Conservation (phyloP, 1,140 invertebrate genomes). For the Lerema accius region DNA sequence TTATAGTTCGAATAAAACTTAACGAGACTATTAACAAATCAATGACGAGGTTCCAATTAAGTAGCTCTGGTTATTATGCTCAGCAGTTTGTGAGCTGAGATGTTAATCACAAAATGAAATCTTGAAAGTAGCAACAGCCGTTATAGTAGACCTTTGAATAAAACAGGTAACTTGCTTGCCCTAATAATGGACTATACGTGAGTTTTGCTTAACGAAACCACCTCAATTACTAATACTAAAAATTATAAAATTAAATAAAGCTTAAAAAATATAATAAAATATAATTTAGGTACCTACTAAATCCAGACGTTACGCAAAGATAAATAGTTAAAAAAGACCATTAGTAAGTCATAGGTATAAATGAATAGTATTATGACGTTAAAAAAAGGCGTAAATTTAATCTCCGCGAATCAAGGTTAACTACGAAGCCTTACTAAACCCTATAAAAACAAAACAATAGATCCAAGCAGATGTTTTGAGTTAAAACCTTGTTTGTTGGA, state of each 20-base stretch:
- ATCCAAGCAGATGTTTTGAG: slow-evolving; percentile 44
- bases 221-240: too few relatives aligned
- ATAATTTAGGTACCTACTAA: too few relatives aligned
- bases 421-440: slow-evolving; percentile 55
- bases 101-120: slow-evolving; percentile 75
- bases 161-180: neutral
- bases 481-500: slow-evolving; percentile 35
- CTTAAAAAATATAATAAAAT: too few relatives aligned
- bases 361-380: too few relatives aligned
- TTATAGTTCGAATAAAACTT: slow-evolving; percentile 68
- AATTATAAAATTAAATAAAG: too few relatives aligned
- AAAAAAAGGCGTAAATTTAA: slow-evolving; percentile 4
- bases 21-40: slow-evolving; percentile 76
- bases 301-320: too few relatives aligned
- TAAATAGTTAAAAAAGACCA: too few relatives aligned
- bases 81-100: slow-evolving; percentile 54
- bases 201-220: too few relatives aligned
- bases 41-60: slow-evolving; percentile 74
- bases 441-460: slow-evolving; percentile 45
- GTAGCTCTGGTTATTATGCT: slow-evolving; percentile 64
- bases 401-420: slow-evolving; percentile 20
- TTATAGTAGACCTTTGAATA: slow-evolving; percentile 27
- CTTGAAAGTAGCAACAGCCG: slow-evolving; percentile 52
- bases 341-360: too few relatives aligned
- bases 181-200: slow-evolving; percentile 5